Conservation (phyloP, 2,888 invertebrate species). For the Steinernema scapterisci region DNA sequence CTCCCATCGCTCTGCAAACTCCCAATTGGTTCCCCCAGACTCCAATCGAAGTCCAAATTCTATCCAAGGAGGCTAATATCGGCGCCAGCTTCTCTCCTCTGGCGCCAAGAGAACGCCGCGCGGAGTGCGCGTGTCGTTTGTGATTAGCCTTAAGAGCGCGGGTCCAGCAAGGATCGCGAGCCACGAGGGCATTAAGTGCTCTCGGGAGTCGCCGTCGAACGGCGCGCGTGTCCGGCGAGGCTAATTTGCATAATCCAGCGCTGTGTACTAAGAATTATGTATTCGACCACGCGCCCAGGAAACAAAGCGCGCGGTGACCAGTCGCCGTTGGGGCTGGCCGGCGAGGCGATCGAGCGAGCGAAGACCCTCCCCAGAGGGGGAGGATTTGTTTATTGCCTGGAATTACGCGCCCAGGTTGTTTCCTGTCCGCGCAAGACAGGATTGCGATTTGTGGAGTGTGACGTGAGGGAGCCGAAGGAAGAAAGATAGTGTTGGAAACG, state of each 20-base stretch:
- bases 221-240: neutral
- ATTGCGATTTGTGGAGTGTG: neutral
- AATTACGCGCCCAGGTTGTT: neutral
- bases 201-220: neutral
- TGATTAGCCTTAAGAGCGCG: neutral
- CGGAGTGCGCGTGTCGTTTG: neutral
- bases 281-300: neutral
- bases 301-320: neutral
- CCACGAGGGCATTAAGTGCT: neutral
- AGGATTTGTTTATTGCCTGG: neutral
- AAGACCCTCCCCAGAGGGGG: neutral
- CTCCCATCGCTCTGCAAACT: too few relatives aligned
- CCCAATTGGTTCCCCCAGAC: too few relatives aligned
- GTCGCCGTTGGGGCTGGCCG: neutral
- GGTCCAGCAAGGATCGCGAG: too few relatives aligned
- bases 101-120: neutral
- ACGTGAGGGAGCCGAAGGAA: too few relatives aligned
- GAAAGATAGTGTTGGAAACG: too few relatives aligned
- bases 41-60: neutral
- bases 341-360: too few relatives aligned
- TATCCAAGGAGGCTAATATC: neutral
- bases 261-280: neutral
- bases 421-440: neutral
- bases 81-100: neutral
- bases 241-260: slow-evolving; percentile 4